Conservation (phyloP, 2,888 invertebrate genomes). For the Rosalia funebris region DNA sequence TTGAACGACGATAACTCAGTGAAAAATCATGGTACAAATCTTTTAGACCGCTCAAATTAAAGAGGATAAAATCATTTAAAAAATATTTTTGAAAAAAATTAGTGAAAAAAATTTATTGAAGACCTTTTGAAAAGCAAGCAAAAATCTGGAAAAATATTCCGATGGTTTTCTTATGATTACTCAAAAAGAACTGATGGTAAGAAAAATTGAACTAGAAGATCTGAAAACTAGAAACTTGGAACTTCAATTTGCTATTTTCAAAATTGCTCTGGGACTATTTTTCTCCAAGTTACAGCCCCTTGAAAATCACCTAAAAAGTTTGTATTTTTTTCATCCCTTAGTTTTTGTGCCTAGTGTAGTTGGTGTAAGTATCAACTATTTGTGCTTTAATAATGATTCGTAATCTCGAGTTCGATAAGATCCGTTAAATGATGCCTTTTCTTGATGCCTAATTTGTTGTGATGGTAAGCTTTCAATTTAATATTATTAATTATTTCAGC, state of each 20-base stretch:
- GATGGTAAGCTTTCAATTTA: too few species aligned
- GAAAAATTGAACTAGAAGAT: neutral
- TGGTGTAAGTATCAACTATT: too few species aligned
- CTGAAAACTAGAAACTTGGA: neutral
- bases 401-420: too few species aligned
- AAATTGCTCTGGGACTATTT: neutral
- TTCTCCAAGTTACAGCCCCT: neutral
- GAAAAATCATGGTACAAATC: neutral
- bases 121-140: neutral
- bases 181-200: neutral
- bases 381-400: too few species aligned
- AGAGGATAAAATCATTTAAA: neutral
- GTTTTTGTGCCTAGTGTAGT: too few species aligned
- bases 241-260: neutral
- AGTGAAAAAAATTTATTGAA: neutral
- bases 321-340: too few species aligned
- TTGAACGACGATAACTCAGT: neutral
- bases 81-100: neutral
- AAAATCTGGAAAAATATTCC: neutral
- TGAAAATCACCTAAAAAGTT: neutral
- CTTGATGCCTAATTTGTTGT: too few species aligned
- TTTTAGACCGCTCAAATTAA: neutral
- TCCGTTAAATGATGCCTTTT: too few species aligned
- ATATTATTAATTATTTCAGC: too few species aligned
- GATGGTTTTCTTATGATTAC: neutral